Base-by-base conservation (phyloP, 1,140 invertebrate genomes). In the Meloidogyne floridensis region DNA sequence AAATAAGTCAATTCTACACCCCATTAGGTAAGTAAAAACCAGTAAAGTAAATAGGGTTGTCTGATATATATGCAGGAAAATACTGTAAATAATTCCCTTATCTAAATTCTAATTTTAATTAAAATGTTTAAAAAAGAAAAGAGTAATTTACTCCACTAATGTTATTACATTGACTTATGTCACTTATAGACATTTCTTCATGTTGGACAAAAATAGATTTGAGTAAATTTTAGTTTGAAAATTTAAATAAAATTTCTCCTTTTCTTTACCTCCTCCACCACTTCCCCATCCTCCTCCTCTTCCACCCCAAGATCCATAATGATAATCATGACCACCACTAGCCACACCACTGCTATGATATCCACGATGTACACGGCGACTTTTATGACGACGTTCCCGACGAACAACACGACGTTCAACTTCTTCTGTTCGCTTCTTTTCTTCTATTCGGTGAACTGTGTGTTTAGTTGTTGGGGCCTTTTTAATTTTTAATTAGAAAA, bases 401-500 rank as follows among this genome's bases (percentile, higher is more conserved):
- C 84, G 82, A 13, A 84, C 13, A 51, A 87, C 83, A 56, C 87
- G 80, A 15, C 88, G 83, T 72, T 88, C 87, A 42, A 88, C 83
- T 83, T 89, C 87, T 77, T 88, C 87, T 15, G 87, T 88, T 59
- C 88, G 82, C 32, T 88, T 87, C 73, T 85, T 84, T 70, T 88
- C 87, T 76, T 88, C 87, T 69, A 89, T 80, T 15, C 84, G 81
- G 80, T 89, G 85, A 53, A 88, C 88, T n/a, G 87, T 88, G 77
- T 88, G 87, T 9, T 87, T 88, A 11, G 88, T 86, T 77, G 77
- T 81, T 53, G 87, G 87, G 20, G 80, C 65, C 69, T 74, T 75
- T 15, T 69, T 65, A 56, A 71, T 15, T 11, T 42, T 13, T 47
- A 18, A 42, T 20, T 15, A 42, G 8, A 72, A 72, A 18, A 20